Conservation (phyloP, 2,888 invertebrate genomes). For the Hypercompe scribonia region DNA sequence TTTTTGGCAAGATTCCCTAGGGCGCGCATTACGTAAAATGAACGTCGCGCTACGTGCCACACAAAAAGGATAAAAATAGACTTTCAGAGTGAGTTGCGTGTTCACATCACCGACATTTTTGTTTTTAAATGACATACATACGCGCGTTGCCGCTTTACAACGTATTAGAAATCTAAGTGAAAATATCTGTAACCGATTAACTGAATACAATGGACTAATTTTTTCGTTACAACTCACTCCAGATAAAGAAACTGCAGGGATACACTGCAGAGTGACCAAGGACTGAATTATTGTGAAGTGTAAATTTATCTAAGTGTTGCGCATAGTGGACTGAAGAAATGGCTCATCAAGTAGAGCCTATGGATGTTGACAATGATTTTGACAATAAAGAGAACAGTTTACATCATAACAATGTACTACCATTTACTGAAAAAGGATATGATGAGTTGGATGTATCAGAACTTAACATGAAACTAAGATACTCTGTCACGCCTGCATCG, state of each 20-base stretch:
- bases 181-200: slow-evolving; percentile 73
- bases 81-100: slow-evolving; percentile 78
- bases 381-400: slow-evolving; percentile 80
- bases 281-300: slow-evolving; percentile 37
- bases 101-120: slow-evolving; percentile 77
- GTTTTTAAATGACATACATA: slow-evolving; percentile 84
- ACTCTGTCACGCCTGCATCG: slow-evolving; percentile 75
- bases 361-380: slow-evolving; percentile 80
- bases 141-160: slow-evolving; percentile 65
- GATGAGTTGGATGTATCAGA: slow-evolving; percentile 81
- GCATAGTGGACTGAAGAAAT: slow-evolving; percentile 57
- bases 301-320: slow-evolving; percentile 37
- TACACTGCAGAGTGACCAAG: slow-evolving; percentile 34
- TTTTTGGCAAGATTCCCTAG: slow-evolving; percentile 84
- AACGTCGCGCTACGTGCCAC: slow-evolving; percentile 71
- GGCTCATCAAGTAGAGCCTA: slow-evolving; percentile 77
- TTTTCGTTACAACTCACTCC: slow-evolving; percentile 64
- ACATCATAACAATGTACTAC: slow-evolving; percentile 73
- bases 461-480: slow-evolving; percentile 80
- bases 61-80: slow-evolving; percentile 84
- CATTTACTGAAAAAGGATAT: slow-evolving; percentile 78
- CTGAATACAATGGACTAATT: slow-evolving; percentile 79
- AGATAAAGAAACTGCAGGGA: slow-evolving; percentile 57
- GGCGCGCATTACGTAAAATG: slow-evolving; percentile 79
- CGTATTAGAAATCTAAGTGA: slow-evolving; percentile 82